phyloP scores from a whole-genome alignment of 1,140 invertebrate genomes.

The Oppia nitens region DNA sequence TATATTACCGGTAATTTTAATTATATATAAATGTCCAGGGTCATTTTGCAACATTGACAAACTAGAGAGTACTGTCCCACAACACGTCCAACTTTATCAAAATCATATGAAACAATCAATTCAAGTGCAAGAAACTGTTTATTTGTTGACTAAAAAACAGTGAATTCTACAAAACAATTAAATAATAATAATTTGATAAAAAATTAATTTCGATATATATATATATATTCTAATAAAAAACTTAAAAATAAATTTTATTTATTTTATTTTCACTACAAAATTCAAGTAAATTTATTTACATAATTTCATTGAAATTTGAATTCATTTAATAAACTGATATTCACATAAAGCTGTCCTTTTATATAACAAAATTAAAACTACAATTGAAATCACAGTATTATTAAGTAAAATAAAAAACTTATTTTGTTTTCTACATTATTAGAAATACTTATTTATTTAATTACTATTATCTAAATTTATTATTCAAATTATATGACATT shows the following conservation, averaged over 20 bases:
- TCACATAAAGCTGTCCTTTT: too few relatives aligned
- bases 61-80: conserved; percentile 3
- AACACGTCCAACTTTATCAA: conserved; percentile 10
- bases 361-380: background rate
- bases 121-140: conserved; percentile 8
- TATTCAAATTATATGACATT: too few relatives aligned
- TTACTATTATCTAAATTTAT: too few relatives aligned
- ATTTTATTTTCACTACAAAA: too few relatives aligned
- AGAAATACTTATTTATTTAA: too few relatives aligned
- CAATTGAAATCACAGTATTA: background rate
- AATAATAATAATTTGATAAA: background rate
- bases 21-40: background rate
- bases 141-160: conserved; percentile 3
- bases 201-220: background rate
- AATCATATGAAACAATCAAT: conserved; percentile 10
- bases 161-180: background rate
- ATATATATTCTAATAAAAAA: too few relatives aligned
- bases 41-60: conserved; percentile 11
- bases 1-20: background rate
- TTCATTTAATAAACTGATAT: too few relatives aligned
- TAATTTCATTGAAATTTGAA: too few relatives aligned
- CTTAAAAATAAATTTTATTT: too few relatives aligned
- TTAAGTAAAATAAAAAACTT: background rate
- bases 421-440: too few relatives aligned
- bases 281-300: too few relatives aligned